Evolutionary conservation across 2,888 invertebrate species (phyloP).

Genomic region (Drosophila quasianomalipes): DNA sequence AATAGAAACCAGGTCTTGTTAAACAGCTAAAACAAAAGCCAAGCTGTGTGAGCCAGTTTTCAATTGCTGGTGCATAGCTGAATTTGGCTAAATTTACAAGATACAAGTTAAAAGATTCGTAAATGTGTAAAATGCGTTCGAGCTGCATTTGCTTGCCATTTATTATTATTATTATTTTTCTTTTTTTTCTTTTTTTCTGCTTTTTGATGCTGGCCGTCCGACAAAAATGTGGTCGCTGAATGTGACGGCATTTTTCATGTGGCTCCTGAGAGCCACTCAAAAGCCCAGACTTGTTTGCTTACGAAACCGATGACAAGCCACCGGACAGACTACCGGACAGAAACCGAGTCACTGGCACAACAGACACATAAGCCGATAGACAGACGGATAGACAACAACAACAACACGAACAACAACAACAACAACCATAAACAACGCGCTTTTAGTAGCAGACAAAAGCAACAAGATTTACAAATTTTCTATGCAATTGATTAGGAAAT

Average conservation of each 20-base stretch:
- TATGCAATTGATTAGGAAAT: constrained; percentile 68
- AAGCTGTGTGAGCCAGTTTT: constrained; percentile 42
- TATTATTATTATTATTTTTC: constrained; percentile 8
- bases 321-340: constrained; percentile 24
- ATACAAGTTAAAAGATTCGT: constrained; percentile 37
- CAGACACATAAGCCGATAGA: constrained; percentile 22
- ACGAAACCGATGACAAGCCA: constrained; percentile 43
- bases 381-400: constrained; percentile 3
- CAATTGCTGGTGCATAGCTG: constrained; percentile 27
- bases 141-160: constrained; percentile 32
- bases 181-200: not conserved
- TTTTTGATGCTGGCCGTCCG: constrained; percentile 20
- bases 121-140: constrained; percentile 51
- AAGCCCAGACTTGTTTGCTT: constrained; percentile 57
- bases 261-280: constrained; percentile 29
- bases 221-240: constrained; percentile 51
- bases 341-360: constrained; percentile 61
- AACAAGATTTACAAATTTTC: constrained; percentile 23
- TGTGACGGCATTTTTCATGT: constrained; percentile 51
- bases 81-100: constrained; percentile 33
- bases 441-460: constrained; percentile 31
- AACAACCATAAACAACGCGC: constrained; percentile 12
- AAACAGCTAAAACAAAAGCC: constrained; percentile 44
- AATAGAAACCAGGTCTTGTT: constrained; percentile 35
- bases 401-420: constrained; percentile 5